A percentile compares a stretch with the other conserved stretches of the same genome.
phyloP scores from a whole-genome alignment of 2,113 vertebrate genomes.

The Pseudois nayaur region DNA sequence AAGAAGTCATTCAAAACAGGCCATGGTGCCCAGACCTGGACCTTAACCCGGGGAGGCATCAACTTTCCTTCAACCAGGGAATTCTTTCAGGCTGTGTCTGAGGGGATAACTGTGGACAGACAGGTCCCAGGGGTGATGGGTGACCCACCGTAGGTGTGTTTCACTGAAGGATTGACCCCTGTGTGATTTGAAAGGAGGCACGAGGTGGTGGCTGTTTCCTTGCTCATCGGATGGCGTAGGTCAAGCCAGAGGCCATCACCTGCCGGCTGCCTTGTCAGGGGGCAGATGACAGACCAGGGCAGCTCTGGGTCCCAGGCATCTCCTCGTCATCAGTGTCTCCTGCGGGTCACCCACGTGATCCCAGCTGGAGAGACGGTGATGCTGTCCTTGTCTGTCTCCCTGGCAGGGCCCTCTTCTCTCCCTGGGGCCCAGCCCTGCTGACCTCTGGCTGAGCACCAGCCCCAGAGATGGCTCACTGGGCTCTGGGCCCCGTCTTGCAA shows the following conservation, averaged over 20 bases:
- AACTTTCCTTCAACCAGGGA: background rate
- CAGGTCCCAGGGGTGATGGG: background rate
- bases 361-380: background rate
- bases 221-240: rapidly evolving
- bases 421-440: background rate
- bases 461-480: background rate
- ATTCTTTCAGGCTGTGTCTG: background rate
- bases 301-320: background rate
- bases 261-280: background rate
- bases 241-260: background rate
- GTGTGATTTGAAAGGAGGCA: background rate
- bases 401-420: rapidly evolving
- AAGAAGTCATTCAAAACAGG: background rate
- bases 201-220: background rate
- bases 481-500: background rate
- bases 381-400: background rate
- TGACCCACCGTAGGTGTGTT: background rate
- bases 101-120: background rate
- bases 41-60: background rate
- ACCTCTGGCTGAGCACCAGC: background rate
- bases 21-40: background rate
- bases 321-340: background rate
- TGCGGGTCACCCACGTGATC: rapidly evolving
- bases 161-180: background rate
- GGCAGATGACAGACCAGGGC: background rate